Percentiles rank a stretch among this genome's conserved stretches.
Conservation (phyloP, 2,113 vertebrate genomes). For the Cryptotis parvus region DNA sequence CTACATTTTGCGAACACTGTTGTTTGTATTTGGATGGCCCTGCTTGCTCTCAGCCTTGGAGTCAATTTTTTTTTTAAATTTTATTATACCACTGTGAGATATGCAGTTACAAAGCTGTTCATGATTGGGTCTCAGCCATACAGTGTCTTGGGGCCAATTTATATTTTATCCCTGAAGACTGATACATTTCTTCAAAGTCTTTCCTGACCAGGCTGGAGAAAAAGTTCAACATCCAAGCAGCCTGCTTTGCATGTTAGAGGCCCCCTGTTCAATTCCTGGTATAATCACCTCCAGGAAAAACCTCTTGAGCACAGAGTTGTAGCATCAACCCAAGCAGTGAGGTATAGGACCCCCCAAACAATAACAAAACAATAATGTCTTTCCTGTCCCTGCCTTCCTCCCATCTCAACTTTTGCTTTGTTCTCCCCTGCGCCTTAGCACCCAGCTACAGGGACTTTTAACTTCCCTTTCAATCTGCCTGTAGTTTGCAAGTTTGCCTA, state of each 20-base stretch:
- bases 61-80: neutral
- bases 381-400: neutral
- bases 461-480: neutral
- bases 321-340: too few species aligned
- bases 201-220: neutral
- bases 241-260: too few species aligned
- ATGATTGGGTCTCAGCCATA: too few species aligned
- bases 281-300: too few species aligned
- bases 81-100: too few species aligned
- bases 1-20: neutral
- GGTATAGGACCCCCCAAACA: too few species aligned
- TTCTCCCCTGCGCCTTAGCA: neutral
- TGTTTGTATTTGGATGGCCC: neutral
- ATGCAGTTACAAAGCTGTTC: too few species aligned
- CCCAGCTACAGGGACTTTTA: neutral
- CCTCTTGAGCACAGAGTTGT: too few species aligned
- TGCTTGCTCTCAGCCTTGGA: neutral
- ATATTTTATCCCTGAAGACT: neutral
- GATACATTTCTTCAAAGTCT: neutral
- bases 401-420: neutral
- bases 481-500: neutral
- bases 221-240: too few species aligned
- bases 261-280: too few species aligned
- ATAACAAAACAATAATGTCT: neutral
- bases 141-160: too few species aligned